Evolutionary conservation across 92 coral and sea anemone genomes (phyloP).

Genomic region (Phenganax marumi): DNA sequence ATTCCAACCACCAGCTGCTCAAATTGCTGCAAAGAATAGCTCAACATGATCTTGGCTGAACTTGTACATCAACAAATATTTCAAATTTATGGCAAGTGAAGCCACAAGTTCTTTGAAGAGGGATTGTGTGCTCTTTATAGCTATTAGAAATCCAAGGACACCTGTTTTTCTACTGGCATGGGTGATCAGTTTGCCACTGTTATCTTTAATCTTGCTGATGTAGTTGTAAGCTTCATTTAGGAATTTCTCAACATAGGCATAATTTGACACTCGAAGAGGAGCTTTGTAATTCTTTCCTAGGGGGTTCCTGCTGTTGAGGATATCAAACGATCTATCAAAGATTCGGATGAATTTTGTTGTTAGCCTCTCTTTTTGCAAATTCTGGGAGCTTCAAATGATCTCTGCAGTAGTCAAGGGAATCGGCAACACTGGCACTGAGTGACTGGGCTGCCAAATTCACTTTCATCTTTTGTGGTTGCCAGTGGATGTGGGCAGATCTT

Average conservation of each 20-base stretch:
- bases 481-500: constrained; percentile 28
- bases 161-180: no score
- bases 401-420: constrained; percentile 21
- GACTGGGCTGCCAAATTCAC: constrained; percentile 24
- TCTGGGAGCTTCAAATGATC: constrained; percentile 16
- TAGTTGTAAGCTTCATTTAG: not conserved
- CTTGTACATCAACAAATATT: not conserved
- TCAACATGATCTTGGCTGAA: constrained; percentile 2
- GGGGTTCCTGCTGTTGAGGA: constrained; percentile 9
- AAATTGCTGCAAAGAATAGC: not conserved
- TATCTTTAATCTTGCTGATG: no score
- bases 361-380: not conserved
- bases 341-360: constrained; percentile 21
- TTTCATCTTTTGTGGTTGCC: constrained; percentile 31
- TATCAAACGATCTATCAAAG: constrained; percentile 26
- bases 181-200: no score
- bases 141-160: no score
- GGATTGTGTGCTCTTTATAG: not conserved
- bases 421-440: not conserved
- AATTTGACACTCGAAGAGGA: constrained; percentile 1
- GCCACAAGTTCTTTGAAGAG: not conserved
- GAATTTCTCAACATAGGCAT: not conserved
- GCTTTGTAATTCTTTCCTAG: constrained; percentile 23
- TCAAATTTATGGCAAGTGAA: not conserved
- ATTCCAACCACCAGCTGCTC: constrained; percentile 13